A percentile compares a stretch with the other conserved stretches of the same genome.
phyloP scores from a whole-genome alignment of 2,113 vertebrate genomes.

The Archocentrus centrarchus region DNA sequence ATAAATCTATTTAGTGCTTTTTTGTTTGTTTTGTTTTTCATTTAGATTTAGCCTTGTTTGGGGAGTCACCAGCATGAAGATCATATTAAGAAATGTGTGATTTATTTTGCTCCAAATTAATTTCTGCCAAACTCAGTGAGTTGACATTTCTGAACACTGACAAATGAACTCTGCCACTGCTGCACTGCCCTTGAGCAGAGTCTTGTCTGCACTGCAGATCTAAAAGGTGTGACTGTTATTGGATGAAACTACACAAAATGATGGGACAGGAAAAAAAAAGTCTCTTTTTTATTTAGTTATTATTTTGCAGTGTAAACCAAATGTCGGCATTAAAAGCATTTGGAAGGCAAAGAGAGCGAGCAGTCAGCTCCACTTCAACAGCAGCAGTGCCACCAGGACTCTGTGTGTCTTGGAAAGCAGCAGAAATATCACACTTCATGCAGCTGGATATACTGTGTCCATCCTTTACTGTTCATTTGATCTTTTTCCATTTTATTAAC shows the following conservation, averaged over 20 bases:
- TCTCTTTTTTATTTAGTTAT: background rate
- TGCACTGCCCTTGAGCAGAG: background rate
- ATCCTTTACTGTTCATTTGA: background rate
- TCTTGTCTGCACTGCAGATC: background rate
- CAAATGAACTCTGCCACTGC: background rate
- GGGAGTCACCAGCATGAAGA: background rate
- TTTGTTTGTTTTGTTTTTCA: accelerated
- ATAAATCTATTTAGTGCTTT: too few species aligned
- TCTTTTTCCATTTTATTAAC: background rate
- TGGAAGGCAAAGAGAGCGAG: background rate
- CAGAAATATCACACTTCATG: slow-evolving; percentile 8
- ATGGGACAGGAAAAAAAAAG: background rate
- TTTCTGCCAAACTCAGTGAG: background rate
- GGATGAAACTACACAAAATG: background rate
- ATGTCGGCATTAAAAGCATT: background rate
- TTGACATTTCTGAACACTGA: background rate
- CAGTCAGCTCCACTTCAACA: background rate
- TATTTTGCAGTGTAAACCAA: background rate
- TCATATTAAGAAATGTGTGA: background rate
- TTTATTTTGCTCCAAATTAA: background rate
- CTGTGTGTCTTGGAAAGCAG: slow-evolving; percentile 10
- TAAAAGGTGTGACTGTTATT: background rate
- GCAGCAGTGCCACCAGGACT: background rate
- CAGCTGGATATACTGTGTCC: background rate
- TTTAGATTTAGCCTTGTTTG: background rate